Conservation (phyloP, 2,888 invertebrate species). For the Watsonalla cultraria region DNA sequence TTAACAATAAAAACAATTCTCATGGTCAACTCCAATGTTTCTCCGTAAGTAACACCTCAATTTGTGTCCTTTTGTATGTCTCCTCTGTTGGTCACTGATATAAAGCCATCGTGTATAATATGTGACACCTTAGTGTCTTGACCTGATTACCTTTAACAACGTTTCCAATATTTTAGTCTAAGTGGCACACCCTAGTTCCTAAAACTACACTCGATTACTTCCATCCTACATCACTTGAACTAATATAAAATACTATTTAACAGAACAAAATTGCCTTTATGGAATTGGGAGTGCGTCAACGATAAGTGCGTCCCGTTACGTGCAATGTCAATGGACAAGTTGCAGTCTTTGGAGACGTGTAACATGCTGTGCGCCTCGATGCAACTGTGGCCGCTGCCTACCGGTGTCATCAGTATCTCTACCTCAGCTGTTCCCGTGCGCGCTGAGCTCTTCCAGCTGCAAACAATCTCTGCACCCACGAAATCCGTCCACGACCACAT, state of each 20-base stretch:
- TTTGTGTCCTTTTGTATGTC: too few relatives aligned
- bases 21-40: neutral
- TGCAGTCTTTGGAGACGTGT: slow-evolving; percentile 83
- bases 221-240: too few relatives aligned
- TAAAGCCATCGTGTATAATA: too few relatives aligned
- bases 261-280: slow-evolving; percentile 71
- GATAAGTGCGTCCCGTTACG: slow-evolving; percentile 81
- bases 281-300: slow-evolving; percentile 87
- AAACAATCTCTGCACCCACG: slow-evolving; percentile 48
- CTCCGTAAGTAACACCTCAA: neutral
- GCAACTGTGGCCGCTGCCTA: slow-evolving; percentile 88
- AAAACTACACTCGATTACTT: too few relatives aligned
- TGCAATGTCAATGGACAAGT: slow-evolving; percentile 39
- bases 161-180: too few relatives aligned
- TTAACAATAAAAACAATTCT: neutral
- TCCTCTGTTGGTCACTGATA: too few relatives aligned
- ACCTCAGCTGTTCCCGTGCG: slow-evolving; percentile 80
- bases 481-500: slow-evolving; percentile 47
- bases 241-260: slow-evolving; percentile 10
- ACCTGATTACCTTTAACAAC: too few relatives aligned
- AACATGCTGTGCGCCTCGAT: slow-evolving; percentile 84
- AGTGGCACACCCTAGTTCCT: too few relatives aligned
- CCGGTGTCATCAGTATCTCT: slow-evolving; percentile 81
- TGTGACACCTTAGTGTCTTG: too few relatives aligned
- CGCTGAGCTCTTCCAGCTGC: slow-evolving; percentile 70